Evolutionary conservation across 2,888 invertebrate species (phyloP).

Genomic region (Cheilosia impressa): DNA sequence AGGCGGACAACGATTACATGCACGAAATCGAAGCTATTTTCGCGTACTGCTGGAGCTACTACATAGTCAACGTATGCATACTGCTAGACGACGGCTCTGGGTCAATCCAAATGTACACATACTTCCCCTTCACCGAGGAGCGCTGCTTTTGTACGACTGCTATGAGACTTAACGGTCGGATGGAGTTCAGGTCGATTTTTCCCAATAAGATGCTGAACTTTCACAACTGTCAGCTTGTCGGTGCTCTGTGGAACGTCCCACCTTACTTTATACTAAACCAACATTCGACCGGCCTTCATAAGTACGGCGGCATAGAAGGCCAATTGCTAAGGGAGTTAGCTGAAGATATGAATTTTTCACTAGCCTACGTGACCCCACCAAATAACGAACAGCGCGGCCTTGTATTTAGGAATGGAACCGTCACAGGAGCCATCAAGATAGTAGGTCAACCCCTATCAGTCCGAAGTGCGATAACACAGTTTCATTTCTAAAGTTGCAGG

Average conservation of each 20-base stretch:
- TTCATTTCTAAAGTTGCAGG: slow-evolving; percentile 62
- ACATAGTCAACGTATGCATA: slow-evolving; percentile 50
- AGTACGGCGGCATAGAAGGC: slow-evolving; percentile 77
- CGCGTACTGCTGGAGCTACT: slow-evolving; percentile 55
- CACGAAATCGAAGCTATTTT: slow-evolving; percentile 54
- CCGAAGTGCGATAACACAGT: too few species aligned
- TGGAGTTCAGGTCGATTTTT: slow-evolving; percentile 24
- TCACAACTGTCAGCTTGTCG: slow-evolving; percentile 39
- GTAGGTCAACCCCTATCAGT: slow-evolving; percentile 56
- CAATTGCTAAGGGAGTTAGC: slow-evolving; percentile 76
- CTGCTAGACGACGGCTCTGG: slow-evolving; percentile 16
- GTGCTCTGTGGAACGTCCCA: slow-evolving; percentile 64
- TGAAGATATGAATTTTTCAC: slow-evolving; percentile 76
- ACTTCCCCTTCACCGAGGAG: slow-evolving; percentile 47
- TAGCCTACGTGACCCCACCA: slow-evolving; percentile 66
- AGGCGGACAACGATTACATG: not conserved
- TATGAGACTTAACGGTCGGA: not conserved
- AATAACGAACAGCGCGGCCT: slow-evolving; percentile 75
- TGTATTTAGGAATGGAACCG: slow-evolving; percentile 19
- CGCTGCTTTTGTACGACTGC: slow-evolving; percentile 10
- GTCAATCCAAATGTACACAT: slow-evolving; percentile 42
- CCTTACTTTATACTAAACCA: slow-evolving; percentile 61
- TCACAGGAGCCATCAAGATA: slow-evolving; percentile 69
- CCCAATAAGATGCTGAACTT: slow-evolving; percentile 49
- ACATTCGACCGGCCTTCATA: not conserved